Base-by-base conservation (phyloP, 2,113 vertebrate species). In the Pedionomus torquatus region DNA sequence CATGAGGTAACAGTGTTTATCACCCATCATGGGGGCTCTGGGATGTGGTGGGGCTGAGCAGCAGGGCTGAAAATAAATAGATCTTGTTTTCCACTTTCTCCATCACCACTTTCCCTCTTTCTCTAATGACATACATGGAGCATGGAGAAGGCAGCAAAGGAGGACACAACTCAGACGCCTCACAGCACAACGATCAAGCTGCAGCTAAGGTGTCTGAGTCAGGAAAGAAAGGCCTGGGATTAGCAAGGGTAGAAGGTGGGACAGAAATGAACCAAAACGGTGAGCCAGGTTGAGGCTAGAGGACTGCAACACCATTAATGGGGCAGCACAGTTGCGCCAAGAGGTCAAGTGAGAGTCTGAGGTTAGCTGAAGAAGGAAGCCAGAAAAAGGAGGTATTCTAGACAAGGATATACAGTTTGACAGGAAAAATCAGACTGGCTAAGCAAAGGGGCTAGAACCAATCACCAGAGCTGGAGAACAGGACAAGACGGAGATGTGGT, bases 271-370 rank as follows among this genome's bases (percentile, higher is more conserved):
- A 75, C 37, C 24, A 13, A 79, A 78, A 70, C 24, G 14, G 23
- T 69, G 48, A 68, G 11, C 13, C 7, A 14, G 26, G 24, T 43
- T 80, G 52, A 72, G 23, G n/a, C 20, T 71, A 30, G 39, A 89
- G 44, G 41, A n/a, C 75, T 52, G n/a, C 7, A 20, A 75, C 11
- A 8, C 17, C 7, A 15, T 30, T 86, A 86, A 71, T 65, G 19
- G 33, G 39, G 39, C 15, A 28, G 30, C 31, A 51, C 5, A 17
- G 44, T 1, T 77, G 39, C 63, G 16, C 39, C 77, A 71, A 95
- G 37, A 58, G 13, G 37, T 77, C 63, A 64, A 26, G 39, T 0
- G 0, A 63, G 24, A 54, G 10, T 33, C 33, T 61, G 57, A 83
- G 26, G 8, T 75, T 79, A 86, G 31, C 63, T 64, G 54, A 26